A percentile compares a stretch with the other conserved stretches of the same genome.
phyloP scores from a whole-genome alignment of 2,113 vertebrate species.

The Tenrec ecaudatus region DNA sequence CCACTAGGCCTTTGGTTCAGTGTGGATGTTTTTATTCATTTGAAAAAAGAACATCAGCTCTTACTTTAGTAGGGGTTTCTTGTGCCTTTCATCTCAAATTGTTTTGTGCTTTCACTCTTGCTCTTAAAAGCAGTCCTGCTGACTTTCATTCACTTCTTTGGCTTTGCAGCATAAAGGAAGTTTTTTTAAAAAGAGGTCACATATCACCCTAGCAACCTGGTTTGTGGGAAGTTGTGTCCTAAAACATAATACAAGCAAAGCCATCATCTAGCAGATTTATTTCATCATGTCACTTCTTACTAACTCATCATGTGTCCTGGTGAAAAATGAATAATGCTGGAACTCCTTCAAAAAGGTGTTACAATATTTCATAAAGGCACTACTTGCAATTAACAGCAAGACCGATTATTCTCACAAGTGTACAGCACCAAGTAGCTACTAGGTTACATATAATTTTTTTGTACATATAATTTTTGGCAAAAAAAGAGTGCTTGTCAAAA shows the following conservation, averaged over 20 bases:
- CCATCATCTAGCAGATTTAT: not conserved
- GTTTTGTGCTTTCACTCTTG: slow-evolving; percentile 13
- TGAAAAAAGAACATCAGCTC: not conserved
- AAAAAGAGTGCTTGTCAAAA: not conserved
- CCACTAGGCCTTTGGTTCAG: not conserved
- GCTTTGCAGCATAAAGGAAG: not conserved
- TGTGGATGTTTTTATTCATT: not conserved
- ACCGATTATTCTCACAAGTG: not conserved
- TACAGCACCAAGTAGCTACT: slow-evolving; percentile 4
- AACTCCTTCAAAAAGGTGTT: not conserved
- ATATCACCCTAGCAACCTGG: slow-evolving; percentile 59
- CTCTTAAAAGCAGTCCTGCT: not conserved
- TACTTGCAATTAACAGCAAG: not conserved
- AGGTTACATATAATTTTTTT: not conserved
- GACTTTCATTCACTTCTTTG: slow-evolving; percentile 1
- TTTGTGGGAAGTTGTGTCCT: not conserved
- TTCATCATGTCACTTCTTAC: not conserved
- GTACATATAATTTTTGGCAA: not conserved
- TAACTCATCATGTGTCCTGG: not conserved
- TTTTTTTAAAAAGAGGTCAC: slow-evolving; percentile 57
- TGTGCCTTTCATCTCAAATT: not conserved
- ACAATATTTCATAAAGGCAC: not conserved
- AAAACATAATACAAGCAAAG: slow-evolving; percentile 9
- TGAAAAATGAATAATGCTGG: not conserved
- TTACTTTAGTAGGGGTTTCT: not conserved